phyloP scores from a whole-genome alignment of 2,888 invertebrate genomes.

The Caenorhabditis sinica region DNA sequence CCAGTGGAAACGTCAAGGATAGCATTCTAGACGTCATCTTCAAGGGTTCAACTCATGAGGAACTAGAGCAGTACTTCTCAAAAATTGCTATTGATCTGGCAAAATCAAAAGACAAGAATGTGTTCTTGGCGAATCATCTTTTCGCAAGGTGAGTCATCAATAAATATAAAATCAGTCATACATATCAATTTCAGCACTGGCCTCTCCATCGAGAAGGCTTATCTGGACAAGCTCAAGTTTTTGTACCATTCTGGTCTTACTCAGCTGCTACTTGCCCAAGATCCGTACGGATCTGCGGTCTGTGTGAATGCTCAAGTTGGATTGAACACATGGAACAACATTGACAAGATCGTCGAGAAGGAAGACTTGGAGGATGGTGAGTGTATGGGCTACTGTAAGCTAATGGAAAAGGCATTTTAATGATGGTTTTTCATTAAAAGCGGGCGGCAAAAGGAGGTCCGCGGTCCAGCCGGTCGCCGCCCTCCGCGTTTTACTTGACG shows the following conservation, averaged over 20 bases:
- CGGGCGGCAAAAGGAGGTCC: too few relatives aligned
- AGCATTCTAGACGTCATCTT: slow-evolving; percentile 69
- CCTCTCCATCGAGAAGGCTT: background rate
- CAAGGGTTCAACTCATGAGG: slow-evolving; percentile 64
- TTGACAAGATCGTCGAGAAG: background rate
- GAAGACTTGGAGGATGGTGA: background rate
- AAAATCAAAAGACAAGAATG: background rate
- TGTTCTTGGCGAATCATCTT: background rate
- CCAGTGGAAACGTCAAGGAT: slow-evolving; percentile 70
- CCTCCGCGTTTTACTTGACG: too few relatives aligned
- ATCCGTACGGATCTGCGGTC: background rate
- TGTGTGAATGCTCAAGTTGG: background rate
- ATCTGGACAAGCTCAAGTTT: background rate
- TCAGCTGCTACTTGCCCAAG: background rate
- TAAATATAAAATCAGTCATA: too few relatives aligned
- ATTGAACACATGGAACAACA: background rate
- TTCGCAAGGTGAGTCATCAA: background rate
- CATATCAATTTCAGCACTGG: background rate
- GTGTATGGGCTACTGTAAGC: too few relatives aligned
- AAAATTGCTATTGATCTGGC: background rate
- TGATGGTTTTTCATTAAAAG: too few relatives aligned
- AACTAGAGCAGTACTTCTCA: slow-evolving; percentile 23
- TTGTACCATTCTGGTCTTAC: background rate
- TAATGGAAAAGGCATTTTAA: too few relatives aligned
- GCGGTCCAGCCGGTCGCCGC: too few relatives aligned